Percentiles rank a stretch among this genome's conserved stretches.
phyloP scores from a whole-genome alignment of 2,113 vertebrate genomes.

The Psophia crepitans region DNA sequence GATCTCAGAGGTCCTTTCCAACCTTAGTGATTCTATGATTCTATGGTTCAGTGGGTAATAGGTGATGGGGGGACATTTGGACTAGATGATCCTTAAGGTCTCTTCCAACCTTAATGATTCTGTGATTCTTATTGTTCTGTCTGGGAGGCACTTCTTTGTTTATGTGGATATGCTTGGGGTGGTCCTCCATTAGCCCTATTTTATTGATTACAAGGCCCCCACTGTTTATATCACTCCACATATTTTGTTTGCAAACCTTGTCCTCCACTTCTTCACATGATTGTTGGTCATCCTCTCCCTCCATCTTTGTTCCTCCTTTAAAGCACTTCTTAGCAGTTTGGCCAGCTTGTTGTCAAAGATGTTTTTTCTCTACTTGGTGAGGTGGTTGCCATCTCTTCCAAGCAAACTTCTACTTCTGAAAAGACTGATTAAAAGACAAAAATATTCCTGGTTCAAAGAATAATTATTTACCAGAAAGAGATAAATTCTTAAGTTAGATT shows the following conservation, averaged over 20 bases:
- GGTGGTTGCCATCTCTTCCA: not conserved
- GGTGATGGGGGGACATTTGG: no score
- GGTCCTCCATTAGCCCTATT: not conserved
- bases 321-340: not conserved
- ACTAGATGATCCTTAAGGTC: no score
- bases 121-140: no score
- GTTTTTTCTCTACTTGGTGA: not conserved
- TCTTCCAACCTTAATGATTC: no score
- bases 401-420: not conserved
- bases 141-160: not conserved
- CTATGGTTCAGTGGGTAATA: no score
- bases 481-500: not conserved
- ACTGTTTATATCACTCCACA: not conserved
- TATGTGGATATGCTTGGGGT: not conserved
- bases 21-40: no score
- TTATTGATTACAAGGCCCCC: not conserved
- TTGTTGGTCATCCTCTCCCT: not conserved
- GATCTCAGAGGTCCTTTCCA: no score
- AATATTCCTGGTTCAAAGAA: not conserved
- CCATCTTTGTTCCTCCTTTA: not conserved
- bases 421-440: not conserved
- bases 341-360: not conserved
- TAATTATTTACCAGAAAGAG: not conserved
- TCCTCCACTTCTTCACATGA: not conserved
- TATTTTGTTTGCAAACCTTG: not conserved